Conservation (phyloP, 2,113 vertebrate genomes). For the Asarcornis scutulata region DNA sequence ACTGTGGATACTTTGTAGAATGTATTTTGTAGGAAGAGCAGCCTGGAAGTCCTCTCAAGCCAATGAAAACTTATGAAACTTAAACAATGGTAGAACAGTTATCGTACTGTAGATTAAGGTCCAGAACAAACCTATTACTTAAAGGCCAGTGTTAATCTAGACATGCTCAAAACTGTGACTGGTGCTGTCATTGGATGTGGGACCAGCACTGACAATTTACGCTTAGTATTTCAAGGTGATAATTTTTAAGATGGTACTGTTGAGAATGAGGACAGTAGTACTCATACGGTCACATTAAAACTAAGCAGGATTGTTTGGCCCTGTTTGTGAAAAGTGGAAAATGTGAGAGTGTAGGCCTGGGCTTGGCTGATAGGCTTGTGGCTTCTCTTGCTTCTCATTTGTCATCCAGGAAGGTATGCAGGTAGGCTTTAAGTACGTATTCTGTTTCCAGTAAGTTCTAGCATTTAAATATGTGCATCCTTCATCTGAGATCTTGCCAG, state of each 20-base stretch:
- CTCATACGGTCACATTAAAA: not conserved
- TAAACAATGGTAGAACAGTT: not conserved
- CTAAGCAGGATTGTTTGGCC: not conserved
- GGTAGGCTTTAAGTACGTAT: not conserved
- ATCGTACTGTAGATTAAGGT: not conserved
- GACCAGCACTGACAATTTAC: not conserved
- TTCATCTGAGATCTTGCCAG: not conserved
- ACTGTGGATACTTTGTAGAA: not conserved
- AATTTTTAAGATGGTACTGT: not conserved
- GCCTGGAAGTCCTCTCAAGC: not conserved
- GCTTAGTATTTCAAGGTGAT: not conserved
- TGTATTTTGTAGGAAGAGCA: not conserved
- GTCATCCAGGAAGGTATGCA: not conserved
- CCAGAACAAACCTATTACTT: not conserved
- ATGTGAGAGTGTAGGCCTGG: not conserved
- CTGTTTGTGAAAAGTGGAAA: not conserved
- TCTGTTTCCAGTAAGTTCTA: not conserved
- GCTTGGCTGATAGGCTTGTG: not conserved
- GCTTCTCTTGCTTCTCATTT: not conserved
- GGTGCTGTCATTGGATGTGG: not conserved
- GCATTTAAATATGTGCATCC: rapidly evolving
- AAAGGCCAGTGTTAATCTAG: not conserved
- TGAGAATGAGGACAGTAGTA: not conserved
- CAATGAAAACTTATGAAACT: not conserved
- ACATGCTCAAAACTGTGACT: not conserved